These are phyloP conservation scores for Bicyclus anynana DNA, from an alignment of 1,140 invertebrate genomes.

Conservation along the genomic window DNA sequence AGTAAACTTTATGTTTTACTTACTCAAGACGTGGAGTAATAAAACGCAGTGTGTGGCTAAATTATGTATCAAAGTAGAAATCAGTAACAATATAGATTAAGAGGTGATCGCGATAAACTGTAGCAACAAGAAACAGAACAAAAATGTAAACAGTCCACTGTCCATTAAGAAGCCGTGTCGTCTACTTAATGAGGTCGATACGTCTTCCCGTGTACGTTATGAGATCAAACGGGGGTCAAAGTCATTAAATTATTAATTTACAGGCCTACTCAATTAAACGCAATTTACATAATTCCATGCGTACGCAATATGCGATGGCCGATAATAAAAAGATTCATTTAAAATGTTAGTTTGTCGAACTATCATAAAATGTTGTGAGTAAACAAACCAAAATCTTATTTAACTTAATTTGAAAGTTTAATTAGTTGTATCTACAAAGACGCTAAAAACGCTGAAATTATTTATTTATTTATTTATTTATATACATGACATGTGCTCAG, in stretches of 20 bases:
- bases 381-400: background rate
- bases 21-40: background rate
- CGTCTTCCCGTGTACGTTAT: conserved; percentile 59
- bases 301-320: conserved; percentile 9
- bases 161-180: conserved; percentile 56
- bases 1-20: background rate
- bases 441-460: too few species aligned
- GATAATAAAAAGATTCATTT: background rate
- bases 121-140: conserved; percentile 13
- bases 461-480: too few species aligned
- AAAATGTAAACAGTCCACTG: conserved; percentile 42
- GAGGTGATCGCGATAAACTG: conserved; percentile 5
- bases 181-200: conserved; percentile 59
- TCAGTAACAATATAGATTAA: conserved; percentile 7
- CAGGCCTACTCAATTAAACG: conserved; percentile 64
- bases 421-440: too few species aligned
- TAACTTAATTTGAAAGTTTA: too few species aligned
- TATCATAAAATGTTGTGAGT: background rate
- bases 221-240: conserved; percentile 61
- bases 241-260: conserved; percentile 66
- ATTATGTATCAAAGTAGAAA: conserved; percentile 4
- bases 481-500: too few species aligned
- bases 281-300: conserved; percentile 37
- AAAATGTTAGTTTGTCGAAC: background rate
- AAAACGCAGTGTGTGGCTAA: conserved; percentile 6